Conservation (phyloP, 53 echinoderm and acorn worm genomes). For the Echinarachnius parma region DNA sequence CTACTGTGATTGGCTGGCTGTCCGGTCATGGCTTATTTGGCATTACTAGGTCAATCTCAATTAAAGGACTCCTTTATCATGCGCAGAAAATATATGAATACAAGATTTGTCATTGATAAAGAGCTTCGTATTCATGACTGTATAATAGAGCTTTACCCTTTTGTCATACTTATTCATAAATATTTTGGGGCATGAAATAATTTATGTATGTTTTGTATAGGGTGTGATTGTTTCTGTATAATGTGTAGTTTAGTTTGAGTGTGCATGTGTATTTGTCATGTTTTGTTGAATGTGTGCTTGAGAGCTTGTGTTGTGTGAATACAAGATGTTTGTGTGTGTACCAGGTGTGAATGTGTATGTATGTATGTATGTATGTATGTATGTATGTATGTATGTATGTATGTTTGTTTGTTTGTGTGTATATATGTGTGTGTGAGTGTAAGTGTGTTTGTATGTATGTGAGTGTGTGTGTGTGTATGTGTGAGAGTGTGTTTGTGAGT, state of each 20-base stretch:
- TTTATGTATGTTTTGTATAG: too few species aligned
- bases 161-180: too few species aligned
- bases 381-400: slow-evolving; percentile 15
- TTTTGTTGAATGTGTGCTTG: too few species aligned
- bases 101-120: too few species aligned
- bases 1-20: slow-evolving; percentile 24
- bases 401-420: slow-evolving; percentile 18
- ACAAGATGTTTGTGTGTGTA: neutral
- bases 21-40: slow-evolving; percentile 43
- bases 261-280: neutral
- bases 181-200: too few species aligned
- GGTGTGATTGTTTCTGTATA: neutral
- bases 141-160: too few species aligned
- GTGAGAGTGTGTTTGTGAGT: too few species aligned
- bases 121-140: too few species aligned
- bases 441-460: too few species aligned
- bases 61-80: slow-evolving; percentile 6
- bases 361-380: slow-evolving; percentile 22
- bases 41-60: slow-evolving; percentile 53
- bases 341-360: slow-evolving; percentile 10
- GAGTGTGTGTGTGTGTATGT: too few species aligned
- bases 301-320: too few species aligned
- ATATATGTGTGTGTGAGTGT: too few species aligned
- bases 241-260: slow-evolving; percentile 8
- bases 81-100: slow-evolving; percentile 24